These are phyloP conservation scores for Macropus fuliginosus DNA, from an alignment of 2,797 vertebrate species.

Conservation along the genomic window DNA sequence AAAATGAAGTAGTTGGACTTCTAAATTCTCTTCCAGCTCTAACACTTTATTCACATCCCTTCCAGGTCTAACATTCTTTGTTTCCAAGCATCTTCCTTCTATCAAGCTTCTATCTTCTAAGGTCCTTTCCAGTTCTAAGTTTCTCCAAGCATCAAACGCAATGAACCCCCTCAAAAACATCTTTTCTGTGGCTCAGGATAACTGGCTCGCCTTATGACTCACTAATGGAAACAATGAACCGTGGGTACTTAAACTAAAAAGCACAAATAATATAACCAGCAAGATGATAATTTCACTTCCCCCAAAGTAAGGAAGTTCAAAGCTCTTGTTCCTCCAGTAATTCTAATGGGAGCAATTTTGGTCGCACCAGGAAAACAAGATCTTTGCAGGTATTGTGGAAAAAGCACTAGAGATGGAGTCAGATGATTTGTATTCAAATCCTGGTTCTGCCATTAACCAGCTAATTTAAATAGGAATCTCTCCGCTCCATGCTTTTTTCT, in stretches of 20 bases:
- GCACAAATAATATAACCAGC: background rate
- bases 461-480: background rate
- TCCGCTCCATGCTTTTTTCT: no score
- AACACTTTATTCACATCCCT: background rate
- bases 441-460: background rate
- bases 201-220: background rate
- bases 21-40: background rate
- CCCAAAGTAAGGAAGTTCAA: background rate
- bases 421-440: background rate
- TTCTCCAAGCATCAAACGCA: background rate
- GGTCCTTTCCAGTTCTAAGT: background rate
- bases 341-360: background rate
- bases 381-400: background rate
- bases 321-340: background rate
- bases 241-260: background rate
- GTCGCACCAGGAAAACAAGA: background rate
- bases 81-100: background rate
- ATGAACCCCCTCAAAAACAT: background rate
- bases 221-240: background rate
- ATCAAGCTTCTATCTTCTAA: background rate
- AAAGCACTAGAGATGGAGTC: background rate
- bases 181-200: background rate
- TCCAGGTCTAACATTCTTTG: background rate
- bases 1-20: background rate
- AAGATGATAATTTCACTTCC: background rate